Percentiles rank a stretch among this genome's conserved stretches.
Conservation (phyloP, 2,797 vertebrate genomes). For the Hypotaenidia philippensis region DNA sequence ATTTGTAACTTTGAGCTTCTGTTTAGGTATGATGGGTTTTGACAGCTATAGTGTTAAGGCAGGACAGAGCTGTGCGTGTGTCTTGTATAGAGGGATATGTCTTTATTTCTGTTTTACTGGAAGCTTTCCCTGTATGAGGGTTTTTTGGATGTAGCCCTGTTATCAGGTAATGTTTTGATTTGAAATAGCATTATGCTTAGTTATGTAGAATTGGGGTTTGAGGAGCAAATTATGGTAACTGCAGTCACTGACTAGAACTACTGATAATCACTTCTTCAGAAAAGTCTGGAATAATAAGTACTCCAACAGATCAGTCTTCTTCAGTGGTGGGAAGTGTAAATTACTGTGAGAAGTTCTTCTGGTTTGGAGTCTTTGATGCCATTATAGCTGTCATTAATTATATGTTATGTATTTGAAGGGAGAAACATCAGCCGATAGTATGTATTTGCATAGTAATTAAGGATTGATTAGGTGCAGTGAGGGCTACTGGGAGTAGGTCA, state of each 20-base stretch:
- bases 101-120: neutral
- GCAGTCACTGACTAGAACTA: neutral
- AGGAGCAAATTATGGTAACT: neutral
- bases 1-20: neutral
- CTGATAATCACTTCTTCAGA: neutral
- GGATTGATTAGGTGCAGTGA: conserved; percentile 69
- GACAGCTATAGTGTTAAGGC: neutral
- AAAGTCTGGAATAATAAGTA: conserved; percentile 13
- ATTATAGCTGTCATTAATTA: conserved; percentile 70
- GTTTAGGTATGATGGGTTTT: neutral
- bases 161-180: neutral
- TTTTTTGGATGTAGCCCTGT: neutral
- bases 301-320: neutral
- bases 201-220: neutral
- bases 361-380: conserved; percentile 58
- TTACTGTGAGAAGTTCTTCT: conserved; percentile 33
- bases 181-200: neutral
- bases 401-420: conserved; percentile 63
- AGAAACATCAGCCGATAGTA: conserved; percentile 59
- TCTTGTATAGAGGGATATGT: neutral
- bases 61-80: neutral
- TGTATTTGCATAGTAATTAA: conserved; percentile 74
- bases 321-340: conserved; percentile 12
- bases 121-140: neutral
- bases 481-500: conserved; percentile 35